Conservation (phyloP, 2,113 vertebrate genomes). For the Tricholaema leucomelas region DNA sequence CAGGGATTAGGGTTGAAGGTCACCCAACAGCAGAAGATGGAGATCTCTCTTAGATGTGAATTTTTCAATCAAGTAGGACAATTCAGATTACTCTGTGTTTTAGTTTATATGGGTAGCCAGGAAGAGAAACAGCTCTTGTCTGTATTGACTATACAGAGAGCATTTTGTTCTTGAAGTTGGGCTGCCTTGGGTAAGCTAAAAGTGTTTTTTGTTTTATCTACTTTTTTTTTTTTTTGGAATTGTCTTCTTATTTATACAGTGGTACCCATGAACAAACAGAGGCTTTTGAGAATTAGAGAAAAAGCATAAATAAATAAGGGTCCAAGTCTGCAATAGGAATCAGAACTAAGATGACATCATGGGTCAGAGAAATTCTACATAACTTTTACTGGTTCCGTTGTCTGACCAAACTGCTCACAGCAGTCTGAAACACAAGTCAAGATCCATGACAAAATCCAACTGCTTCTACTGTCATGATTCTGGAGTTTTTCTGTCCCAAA, state of each 20-base stretch:
- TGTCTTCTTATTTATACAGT: neutral
- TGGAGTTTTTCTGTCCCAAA: neutral
- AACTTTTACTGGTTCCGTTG: neutral
- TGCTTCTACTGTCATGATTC: neutral
- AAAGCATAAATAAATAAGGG: neutral
- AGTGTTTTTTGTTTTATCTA: neutral
- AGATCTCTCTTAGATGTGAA: neutral
- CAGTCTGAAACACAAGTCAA: neutral
- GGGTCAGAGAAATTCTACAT: neutral
- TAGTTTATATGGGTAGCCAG: neutral
- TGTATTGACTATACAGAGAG: neutral
- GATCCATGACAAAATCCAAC: neutral
- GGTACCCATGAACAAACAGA: neutral
- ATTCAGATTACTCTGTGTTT: neutral
- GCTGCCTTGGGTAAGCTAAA: neutral
- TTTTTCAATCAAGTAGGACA: neutral
- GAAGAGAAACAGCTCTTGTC: neutral
- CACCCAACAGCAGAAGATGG: neutral
- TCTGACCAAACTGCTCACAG: slow-evolving; percentile 7
- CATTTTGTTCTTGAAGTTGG: neutral
- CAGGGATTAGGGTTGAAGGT: neutral
- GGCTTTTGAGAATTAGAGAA: neutral
- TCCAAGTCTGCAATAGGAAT: neutral
- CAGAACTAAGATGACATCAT: neutral
- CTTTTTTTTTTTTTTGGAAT: neutral